Percentiles rank a stretch among this genome's conserved stretches.
These are phyloP conservation scores for Leptodactylus fallax DNA, from an alignment of 2,797 vertebrate species.

Conservation along the genomic window DNA sequence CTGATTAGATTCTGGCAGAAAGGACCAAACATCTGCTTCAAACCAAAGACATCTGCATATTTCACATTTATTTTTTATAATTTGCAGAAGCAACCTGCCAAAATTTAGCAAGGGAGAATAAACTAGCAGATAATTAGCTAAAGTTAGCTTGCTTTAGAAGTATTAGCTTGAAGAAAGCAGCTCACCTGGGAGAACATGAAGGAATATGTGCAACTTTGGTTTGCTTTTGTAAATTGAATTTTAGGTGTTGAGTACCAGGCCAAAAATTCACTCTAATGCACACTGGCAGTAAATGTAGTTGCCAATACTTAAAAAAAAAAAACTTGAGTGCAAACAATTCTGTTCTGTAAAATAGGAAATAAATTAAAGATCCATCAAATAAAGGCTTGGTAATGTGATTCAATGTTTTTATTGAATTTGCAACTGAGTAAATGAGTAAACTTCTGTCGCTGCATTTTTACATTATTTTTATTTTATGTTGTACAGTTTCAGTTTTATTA, in stretches of 20 bases:
- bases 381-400: constrained; percentile 6
- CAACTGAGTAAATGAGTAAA: constrained; percentile 16
- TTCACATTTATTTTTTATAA: constrained; percentile 99
- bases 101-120: constrained; percentile 89
- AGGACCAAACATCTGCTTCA: constrained; percentile 97
- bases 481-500: not conserved
- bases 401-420: constrained; percentile 20
- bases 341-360: constrained; percentile 30
- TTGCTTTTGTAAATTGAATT: constrained; percentile 79
- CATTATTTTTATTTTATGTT: not conserved
- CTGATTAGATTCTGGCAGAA: constrained; percentile 98
- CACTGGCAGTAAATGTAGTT: constrained; percentile 56
- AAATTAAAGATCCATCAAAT: constrained; percentile 49
- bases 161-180: constrained; percentile 86
- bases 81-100: constrained; percentile 98
- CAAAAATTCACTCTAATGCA: constrained; percentile 65
- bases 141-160: constrained; percentile 98
- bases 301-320: constrained; percentile 62
- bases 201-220: constrained; percentile 74
- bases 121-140: constrained; percentile 92
- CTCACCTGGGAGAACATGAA: constrained; percentile 83
- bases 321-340: constrained; percentile 40
- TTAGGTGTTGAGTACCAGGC: constrained; percentile 67
- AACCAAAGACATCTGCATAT: constrained; percentile 99
- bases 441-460: not conserved